Conservation (phyloP, 2,113 vertebrate species). For the Melanerpes aurifrons region DNA sequence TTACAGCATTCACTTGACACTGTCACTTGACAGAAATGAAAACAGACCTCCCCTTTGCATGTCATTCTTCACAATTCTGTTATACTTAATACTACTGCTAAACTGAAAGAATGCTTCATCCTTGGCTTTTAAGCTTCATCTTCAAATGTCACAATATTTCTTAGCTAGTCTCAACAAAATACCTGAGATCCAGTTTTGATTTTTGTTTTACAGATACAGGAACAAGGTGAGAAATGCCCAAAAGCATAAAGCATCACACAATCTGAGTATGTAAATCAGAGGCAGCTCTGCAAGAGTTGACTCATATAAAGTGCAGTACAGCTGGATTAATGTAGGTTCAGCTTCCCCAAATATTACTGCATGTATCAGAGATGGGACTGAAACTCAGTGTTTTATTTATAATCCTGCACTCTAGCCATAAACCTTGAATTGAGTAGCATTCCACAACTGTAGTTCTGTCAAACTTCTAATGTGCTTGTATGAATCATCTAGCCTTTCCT, state of each 20-base stretch:
- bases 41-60: not conserved
- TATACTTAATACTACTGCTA: not conserved
- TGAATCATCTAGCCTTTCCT: not conserved
- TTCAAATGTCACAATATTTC: not conserved
- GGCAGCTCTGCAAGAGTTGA: not conserved
- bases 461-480: not conserved
- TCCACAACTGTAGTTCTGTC: not conserved
- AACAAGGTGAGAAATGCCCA: not conserved
- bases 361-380: not conserved
- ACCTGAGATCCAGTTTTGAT: not conserved
- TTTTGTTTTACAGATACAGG: not conserved
- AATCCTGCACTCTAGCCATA: not conserved
- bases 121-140: not conserved
- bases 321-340: not conserved
- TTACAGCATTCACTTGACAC: not conserved
- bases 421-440: not conserved
- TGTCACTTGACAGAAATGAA: not conserved
- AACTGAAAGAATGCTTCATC: not conserved
- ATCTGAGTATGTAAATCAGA: not conserved
- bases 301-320: rapidly evolving
- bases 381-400: not conserved
- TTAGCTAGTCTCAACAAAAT: not conserved
- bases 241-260: not conserved
- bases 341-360: not conserved
- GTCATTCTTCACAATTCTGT: not conserved